Evolutionary conservation across 2,113 vertebrate genomes (phyloP).

Genomic region (Dascyllus trimaculatus): DNA sequence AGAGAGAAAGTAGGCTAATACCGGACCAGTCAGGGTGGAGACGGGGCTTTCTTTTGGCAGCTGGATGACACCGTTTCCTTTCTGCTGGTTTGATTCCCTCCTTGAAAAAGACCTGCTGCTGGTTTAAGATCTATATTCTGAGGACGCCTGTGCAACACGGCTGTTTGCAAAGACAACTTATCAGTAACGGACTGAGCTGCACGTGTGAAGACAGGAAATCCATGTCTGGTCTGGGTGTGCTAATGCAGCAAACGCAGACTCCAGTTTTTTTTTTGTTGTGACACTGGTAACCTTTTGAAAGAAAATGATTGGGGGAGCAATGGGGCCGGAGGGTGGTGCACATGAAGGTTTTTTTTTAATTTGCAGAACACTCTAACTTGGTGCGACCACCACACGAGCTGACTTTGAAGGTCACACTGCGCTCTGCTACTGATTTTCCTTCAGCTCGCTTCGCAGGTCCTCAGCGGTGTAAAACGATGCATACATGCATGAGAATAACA

Average conservation of each 20-base stretch:
- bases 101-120: neutral
- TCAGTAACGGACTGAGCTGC: slow-evolving; percentile 18
- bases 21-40: slow-evolving; percentile 24
- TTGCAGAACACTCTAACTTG: neutral
- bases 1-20: slow-evolving; percentile 68
- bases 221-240: slow-evolving; percentile 25
- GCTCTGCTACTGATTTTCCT: neutral
- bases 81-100: slow-evolving; percentile 16
- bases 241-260: slow-evolving; percentile 13
- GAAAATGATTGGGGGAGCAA: neutral
- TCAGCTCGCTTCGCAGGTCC: neutral
- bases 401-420: neutral
- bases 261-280: neutral
- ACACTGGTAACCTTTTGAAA: slow-evolving; percentile 1
- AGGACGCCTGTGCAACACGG: neutral
- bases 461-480: neutral
- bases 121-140: slow-evolving; percentile 11
- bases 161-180: slow-evolving; percentile 22
- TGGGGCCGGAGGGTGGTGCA: too few relatives aligned
- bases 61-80: slow-evolving; percentile 19
- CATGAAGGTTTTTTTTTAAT: neutral
- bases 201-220: slow-evolving; percentile 32
- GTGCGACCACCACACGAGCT: neutral
- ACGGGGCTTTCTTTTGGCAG: neutral
- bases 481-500: slow-evolving; percentile 26